Base-by-base conservation (phyloP, 1,140 invertebrate genomes). In the Pseudoatta argentina region DNA sequence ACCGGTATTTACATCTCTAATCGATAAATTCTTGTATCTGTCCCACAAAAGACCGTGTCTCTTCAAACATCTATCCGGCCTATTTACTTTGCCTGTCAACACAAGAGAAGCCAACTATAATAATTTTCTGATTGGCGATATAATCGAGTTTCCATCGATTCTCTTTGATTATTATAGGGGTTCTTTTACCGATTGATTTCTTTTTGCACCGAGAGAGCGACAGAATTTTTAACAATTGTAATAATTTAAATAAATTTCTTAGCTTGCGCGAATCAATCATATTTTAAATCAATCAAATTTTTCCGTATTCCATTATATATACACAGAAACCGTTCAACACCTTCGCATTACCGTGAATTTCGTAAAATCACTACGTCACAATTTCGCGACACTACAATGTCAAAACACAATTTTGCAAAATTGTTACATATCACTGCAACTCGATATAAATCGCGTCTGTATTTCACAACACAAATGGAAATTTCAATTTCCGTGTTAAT, bases 401-500 rank as follows among this genome's bases (percentile, higher is more conserved):
- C 34, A 61, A 21, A 34, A 7, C 72, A 61, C 34, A 59, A 61
- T 51, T n/a, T 66, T 10, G 39, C 39, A 53, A 59, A 57, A 39
- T 8, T 21, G 7, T n/a, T 30, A 48, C 55, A 12, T 18, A 71
- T 69, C 66, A 71, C 77, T 6, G 57, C 8, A 27, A 3, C 7
- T 30, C 27, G 44, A 44, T 30, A 21, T 51, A 51, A 48, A 18
- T 76, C 57, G 27, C 34, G 7, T 2, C 16, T 10, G 27, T 39
- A 16, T 76, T 44, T 48, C 59, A 16, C 48, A n/a, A 81, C 51
- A 57, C 66, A 14, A 69, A 14, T 34, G 30, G 66, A 71, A 57
- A 72, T 57, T 57, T 57, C 66, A 73, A 83, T 73, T 59, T 75
- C 39, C 44, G 69, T 34, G 55, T 83, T 75, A 83, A 83, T 83